Evolutionary conservation across 2,888 invertebrate species (phyloP), one percentile per base, ranked within the genome.

Genomic region (Plebejus argus): DNA sequence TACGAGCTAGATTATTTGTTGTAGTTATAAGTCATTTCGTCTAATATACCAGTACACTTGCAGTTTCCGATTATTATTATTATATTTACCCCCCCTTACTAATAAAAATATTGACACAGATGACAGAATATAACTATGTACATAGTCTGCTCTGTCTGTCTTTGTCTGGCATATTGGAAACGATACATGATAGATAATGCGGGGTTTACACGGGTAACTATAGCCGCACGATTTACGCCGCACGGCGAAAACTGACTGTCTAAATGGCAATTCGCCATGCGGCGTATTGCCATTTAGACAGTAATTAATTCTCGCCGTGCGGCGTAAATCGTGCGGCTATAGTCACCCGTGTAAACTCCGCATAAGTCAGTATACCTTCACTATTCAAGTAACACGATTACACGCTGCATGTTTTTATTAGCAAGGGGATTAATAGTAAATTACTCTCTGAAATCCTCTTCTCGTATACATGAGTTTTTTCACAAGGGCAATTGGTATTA

Each of bases 1-100:
- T 98, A 98, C 89, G 99, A 99, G 93, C 93, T 99, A 88, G 99
- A 99, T 93, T 99, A 99, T 90, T 95, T 97, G 88, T 95, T 99
- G 90, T 99, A 97, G 96, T 81, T 78, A 75, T 76, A 79, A 76
- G 79, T 77, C 79, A 80, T 79, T 79, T 81, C 78, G 81, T 82
- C 76, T 76, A 79, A 79, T 81, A 71, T 82, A 80, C 81, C 39
- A 39, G 66, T 23, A 28, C 35, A 56, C 71, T 66, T 58, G 76
- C 39, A 53, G 71, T 71, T 70, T 23, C 18, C 12, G 18, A 76
- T 58, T 49, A 6, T 75, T 49, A 56, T 53, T 35, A 49, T 18
- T 70, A 70, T n/a, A 71, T 35, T 39, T 39, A 70, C 70, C n/a
- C n/a, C n/a, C 20, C 53, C 18, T 53, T 53, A 15, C 53, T 53